phyloP scores from a whole-genome alignment of 2,888 invertebrate genomes.

The Gari tellinella region DNA sequence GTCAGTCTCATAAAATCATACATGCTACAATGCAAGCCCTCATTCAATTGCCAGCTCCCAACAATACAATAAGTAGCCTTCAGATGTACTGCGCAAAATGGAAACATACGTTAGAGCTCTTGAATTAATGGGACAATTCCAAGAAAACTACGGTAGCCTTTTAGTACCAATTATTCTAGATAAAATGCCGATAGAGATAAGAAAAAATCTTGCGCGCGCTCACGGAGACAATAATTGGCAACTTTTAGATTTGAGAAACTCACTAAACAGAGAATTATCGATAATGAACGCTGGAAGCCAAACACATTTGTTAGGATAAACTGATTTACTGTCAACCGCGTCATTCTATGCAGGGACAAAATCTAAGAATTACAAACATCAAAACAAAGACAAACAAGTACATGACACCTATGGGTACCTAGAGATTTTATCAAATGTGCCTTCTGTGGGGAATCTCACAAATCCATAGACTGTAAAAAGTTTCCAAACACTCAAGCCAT shows the following conservation, averaged over 20 bases:
- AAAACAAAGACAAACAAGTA: no score
- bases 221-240: background rate
- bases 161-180: conserved; percentile 34
- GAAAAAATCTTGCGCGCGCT: conserved; percentile 17
- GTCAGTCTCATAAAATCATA: conserved; percentile 21
- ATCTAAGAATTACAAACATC: no score
- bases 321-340: no score
- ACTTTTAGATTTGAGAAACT: background rate
- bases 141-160: conserved; percentile 30
- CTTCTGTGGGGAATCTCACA: no score
- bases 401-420: no score
- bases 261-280: conserved; percentile 2
- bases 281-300: conserved; percentile 3
- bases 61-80: no score
- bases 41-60: conserved; percentile 6
- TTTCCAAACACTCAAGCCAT: no score
- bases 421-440: no score
- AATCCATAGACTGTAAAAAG: no score
- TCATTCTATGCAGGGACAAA: no score
- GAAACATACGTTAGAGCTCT: conserved; percentile 36
- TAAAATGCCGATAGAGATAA: conserved; percentile 30
- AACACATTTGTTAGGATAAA: no score
- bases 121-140: conserved; percentile 28
- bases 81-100: no score
- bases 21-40: conserved; percentile 20